A percentile compares a stretch with the other conserved stretches of the same genome.
Evolutionary conservation across 2,888 invertebrate genomes (phyloP).

Genomic region (Heliconius ethilla): DNA sequence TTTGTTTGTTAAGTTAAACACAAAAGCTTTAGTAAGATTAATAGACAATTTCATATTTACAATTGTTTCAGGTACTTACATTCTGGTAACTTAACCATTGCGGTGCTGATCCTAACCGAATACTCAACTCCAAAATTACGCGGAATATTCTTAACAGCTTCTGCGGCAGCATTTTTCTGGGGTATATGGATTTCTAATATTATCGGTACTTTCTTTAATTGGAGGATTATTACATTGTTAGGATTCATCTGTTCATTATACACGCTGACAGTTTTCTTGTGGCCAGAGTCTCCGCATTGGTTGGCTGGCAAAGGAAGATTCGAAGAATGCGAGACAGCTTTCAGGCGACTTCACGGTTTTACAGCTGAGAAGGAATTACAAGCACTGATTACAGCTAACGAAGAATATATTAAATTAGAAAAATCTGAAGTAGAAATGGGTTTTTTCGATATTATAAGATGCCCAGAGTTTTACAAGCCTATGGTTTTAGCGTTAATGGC

Average conservation of each 20-base stretch:
- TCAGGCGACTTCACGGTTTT: conserved; percentile 57
- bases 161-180: conserved; percentile 51
- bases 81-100: conserved; percentile 45
- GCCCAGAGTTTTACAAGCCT: conserved; percentile 57
- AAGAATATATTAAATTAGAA: conserved; percentile 2
- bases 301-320: conserved; percentile 58
- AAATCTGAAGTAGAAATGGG: conserved; percentile 11
- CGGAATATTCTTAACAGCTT: conserved; percentile 50
- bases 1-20: too few relatives aligned
- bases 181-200: conserved; percentile 54
- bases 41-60: background rate
- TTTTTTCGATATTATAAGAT: conserved; percentile 44
- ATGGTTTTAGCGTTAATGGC: conserved; percentile 53
- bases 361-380: conserved; percentile 43
- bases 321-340: conserved; percentile 55
- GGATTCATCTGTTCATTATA: conserved; percentile 38
- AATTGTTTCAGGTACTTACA: conserved; percentile 18
- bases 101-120: conserved; percentile 49
- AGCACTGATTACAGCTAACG: background rate
- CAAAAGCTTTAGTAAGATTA: too few relatives aligned
- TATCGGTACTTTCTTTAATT: conserved; percentile 51
- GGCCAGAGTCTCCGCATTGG: conserved; percentile 54
- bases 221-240: conserved; percentile 50
- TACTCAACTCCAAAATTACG: conserved; percentile 51
- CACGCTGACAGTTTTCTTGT: conserved; percentile 17